Conservation (phyloP, 2,113 vertebrate genomes). For the Cyphomyrus discorhynchus region DNA sequence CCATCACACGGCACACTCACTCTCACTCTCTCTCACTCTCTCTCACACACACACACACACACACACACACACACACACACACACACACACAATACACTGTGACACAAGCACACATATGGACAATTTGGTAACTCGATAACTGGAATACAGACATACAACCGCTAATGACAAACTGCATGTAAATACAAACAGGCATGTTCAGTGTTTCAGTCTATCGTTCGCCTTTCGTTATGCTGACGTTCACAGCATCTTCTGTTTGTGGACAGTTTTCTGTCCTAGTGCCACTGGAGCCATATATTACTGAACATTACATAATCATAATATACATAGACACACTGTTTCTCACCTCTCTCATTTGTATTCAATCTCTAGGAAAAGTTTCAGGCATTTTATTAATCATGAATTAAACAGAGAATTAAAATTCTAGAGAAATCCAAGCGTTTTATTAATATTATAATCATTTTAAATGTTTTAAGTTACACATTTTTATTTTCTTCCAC, state of each 20-base stretch:
- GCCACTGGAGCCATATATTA: neutral
- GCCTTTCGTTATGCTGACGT: neutral
- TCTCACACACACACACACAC: too few species aligned
- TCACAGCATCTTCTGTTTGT: neutral
- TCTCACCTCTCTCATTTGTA: neutral
- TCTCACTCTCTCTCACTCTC: too few species aligned
- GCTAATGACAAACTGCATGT: neutral
- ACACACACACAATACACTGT: neutral
- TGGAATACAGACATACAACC: neutral
- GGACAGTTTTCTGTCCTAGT: neutral
- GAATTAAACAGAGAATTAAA: slow-evolving; percentile 53
- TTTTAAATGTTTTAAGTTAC: slow-evolving; percentile 44
- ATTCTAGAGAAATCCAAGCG: slow-evolving; percentile 55
- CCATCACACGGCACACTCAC: neutral
- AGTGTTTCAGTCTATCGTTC: neutral
- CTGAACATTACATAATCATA: neutral
- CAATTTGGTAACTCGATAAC: neutral
- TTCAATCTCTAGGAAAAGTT: neutral
- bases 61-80: too few species aligned
- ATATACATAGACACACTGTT: neutral
- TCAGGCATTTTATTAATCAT: slow-evolving; percentile 48
- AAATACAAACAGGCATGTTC: neutral
- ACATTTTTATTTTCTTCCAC: slow-evolving; percentile 46
- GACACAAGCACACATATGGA: neutral
- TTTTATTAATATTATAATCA: slow-evolving; percentile 37